Percentiles rank a stretch among this genome's conserved stretches.
Evolutionary conservation across 2,888 invertebrate genomes (phyloP).

Genomic region (Scaptodrosophila latifasciaeformis): DNA sequence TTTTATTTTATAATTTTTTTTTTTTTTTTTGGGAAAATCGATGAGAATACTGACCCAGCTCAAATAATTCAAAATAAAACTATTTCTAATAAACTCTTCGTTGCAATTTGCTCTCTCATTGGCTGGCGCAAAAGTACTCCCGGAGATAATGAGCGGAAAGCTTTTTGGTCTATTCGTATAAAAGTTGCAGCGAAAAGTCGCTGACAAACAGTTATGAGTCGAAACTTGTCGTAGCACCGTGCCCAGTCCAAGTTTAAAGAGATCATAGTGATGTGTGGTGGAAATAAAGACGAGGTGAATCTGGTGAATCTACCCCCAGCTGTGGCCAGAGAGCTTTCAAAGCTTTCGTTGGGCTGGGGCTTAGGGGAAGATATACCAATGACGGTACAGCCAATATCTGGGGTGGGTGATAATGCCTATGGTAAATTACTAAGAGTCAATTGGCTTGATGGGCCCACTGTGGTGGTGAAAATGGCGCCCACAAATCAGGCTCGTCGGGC

Average conservation of each 20-base stretch:
- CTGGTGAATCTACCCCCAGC: background rate
- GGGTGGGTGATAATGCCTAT: conserved; percentile 37
- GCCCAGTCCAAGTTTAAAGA: background rate
- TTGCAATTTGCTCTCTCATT: too few species aligned
- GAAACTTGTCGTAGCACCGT: too few species aligned
- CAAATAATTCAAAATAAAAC: too few species aligned
- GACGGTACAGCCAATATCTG: conserved; percentile 13
- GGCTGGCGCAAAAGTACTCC: too few species aligned
- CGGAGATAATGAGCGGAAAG: too few species aligned
- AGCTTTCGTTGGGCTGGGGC: background rate
- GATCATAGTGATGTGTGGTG: background rate
- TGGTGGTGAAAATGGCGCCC: conserved; percentile 65
- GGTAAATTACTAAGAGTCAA: conserved; percentile 25
- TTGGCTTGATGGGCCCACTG: background rate
- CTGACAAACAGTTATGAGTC: too few species aligned
- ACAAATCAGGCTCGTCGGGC: conserved; percentile 57
- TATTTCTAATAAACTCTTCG: too few species aligned
- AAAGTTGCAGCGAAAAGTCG: too few species aligned
- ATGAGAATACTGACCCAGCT: too few species aligned
- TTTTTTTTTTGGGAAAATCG: too few species aligned
- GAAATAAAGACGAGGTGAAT: background rate
- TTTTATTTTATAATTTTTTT: too few species aligned
- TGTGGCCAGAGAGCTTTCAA: conserved; percentile 3
- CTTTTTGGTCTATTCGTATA: too few species aligned
- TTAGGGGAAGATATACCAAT: background rate